Evolutionary conservation across 30 jellyfish, hydroid and myxozoan species (phyloP).

Genomic region (Catostylus mosaicus): DNA sequence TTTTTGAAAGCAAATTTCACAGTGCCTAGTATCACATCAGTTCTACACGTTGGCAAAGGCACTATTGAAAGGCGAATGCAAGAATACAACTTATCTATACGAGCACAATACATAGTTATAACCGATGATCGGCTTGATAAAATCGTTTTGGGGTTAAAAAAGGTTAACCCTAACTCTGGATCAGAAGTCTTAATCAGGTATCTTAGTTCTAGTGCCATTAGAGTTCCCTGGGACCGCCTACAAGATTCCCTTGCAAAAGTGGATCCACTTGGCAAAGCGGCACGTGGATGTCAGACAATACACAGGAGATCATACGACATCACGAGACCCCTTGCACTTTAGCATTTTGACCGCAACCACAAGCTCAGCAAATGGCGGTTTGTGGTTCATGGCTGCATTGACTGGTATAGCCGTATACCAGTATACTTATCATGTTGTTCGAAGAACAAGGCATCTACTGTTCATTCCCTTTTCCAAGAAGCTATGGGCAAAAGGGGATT

Average conservation of each 20-base stretch:
- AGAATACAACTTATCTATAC: too few species aligned
- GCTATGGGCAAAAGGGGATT: slow-evolving; percentile 63
- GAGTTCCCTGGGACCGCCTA: slow-evolving; percentile 11
- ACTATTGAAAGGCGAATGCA: too few species aligned
- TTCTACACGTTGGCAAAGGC: too few species aligned
- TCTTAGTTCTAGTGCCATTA: too few species aligned
- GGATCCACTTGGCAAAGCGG: slow-evolving; percentile 34
- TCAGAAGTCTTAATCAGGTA: too few species aligned
- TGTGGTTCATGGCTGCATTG: slow-evolving; percentile 63
- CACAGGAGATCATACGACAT: background rate
- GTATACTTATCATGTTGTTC: slow-evolving; percentile 36
- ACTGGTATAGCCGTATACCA: slow-evolving; percentile 37
- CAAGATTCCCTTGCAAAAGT: slow-evolving; percentile 25
- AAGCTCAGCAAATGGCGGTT: slow-evolving; percentile 58
- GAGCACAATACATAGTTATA: too few species aligned
- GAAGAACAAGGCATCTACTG: slow-evolving; percentile 25
- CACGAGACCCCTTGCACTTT: slow-evolving; percentile 26
- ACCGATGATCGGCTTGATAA: too few species aligned
- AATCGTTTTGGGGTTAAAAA: too few species aligned
- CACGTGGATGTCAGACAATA: slow-evolving; percentile 19
- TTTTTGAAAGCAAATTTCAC: too few species aligned
- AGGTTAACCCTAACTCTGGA: too few species aligned
- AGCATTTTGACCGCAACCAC: slow-evolving; percentile 64
- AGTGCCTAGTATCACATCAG: too few species aligned
- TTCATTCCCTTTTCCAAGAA: slow-evolving; percentile 4